phyloP scores from a whole-genome alignment of 2,888 invertebrate species.

The Caenorhabditis sp. region DNA sequence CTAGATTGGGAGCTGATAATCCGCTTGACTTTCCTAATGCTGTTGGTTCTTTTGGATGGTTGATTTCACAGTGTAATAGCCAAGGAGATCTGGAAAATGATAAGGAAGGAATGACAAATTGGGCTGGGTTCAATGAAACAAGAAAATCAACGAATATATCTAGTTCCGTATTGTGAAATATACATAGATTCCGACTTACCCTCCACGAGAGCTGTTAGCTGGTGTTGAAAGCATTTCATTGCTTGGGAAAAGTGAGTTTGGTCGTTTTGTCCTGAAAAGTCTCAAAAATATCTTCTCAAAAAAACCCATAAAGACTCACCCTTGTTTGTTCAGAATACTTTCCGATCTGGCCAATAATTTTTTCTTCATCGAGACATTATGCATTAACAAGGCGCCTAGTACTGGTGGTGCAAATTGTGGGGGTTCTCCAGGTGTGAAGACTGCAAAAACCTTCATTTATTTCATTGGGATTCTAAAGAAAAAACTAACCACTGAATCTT shows the following conservation, averaged over 20 bases:
- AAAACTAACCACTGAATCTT: slow-evolving; percentile 29
- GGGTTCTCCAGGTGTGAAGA: slow-evolving; percentile 38
- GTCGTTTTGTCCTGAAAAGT: slow-evolving; percentile 18
- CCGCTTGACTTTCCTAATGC: slow-evolving; percentile 11
- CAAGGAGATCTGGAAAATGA: slow-evolving; percentile 29
- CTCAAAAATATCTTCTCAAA: background rate
- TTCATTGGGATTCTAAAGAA: too few relatives aligned
- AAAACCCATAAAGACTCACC: slow-evolving; percentile 2
- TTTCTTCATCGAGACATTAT: slow-evolving; percentile 34
- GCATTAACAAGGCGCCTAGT: slow-evolving; percentile 47
- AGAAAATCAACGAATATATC: too few relatives aligned
- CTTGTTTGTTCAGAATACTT: slow-evolving; percentile 25
- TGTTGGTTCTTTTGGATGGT: slow-evolving; percentile 17
- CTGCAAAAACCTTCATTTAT: too few relatives aligned
- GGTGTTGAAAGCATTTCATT: slow-evolving; percentile 37
- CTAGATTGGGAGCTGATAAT: slow-evolving; percentile 23
- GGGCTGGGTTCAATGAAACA: too few relatives aligned
- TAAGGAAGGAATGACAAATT: background rate
- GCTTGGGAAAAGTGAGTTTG: slow-evolving; percentile 32
- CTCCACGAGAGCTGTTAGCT: slow-evolving; percentile 26
- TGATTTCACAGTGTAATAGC: slow-evolving; percentile 30
- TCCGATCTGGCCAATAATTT: slow-evolving; percentile 39
- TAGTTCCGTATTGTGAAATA: too few relatives aligned
- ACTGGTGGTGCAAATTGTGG: slow-evolving; percentile 47
- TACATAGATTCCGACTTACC: slow-evolving; percentile 1